Evolutionary conservation across 2,113 vertebrate genomes (phyloP).

Genomic region (Chascanopsetta lugubris): DNA sequence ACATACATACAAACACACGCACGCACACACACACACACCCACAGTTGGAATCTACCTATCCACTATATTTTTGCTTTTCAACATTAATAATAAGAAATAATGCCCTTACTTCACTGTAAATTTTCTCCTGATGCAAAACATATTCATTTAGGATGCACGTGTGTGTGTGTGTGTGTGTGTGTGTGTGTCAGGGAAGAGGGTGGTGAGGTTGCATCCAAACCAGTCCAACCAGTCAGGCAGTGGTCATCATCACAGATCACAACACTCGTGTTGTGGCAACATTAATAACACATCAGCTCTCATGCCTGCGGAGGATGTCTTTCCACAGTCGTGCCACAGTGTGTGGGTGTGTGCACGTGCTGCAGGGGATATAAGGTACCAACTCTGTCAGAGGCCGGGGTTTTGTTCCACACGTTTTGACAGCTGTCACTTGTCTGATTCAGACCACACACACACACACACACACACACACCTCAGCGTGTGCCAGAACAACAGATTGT

Average conservation of each 20-base stretch:
- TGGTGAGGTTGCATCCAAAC: conserved; percentile 11
- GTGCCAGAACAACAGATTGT: conserved; percentile 43
- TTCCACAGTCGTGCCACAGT: conserved; percentile 14
- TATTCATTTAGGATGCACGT: too few species aligned
- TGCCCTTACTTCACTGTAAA: too few species aligned
- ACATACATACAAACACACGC: too few species aligned
- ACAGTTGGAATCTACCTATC: too few species aligned
- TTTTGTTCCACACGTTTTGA: conserved; percentile 37
- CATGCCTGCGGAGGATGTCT: conserved; percentile 21
- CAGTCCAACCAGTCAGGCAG: conserved; percentile 52
- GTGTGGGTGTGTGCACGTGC: conserved; percentile 6
- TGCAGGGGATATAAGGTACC: conserved; percentile 23
- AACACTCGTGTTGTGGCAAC: conserved; percentile 42
- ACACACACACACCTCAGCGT: conserved; percentile 29
- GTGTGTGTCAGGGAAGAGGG: background rate
- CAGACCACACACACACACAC: conserved; percentile 4
- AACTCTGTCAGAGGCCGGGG: conserved; percentile 12
- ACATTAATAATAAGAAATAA: too few species aligned
- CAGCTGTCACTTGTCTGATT: background rate
- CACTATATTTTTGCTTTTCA: too few species aligned
- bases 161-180: too few species aligned
- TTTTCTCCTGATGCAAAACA: too few species aligned
- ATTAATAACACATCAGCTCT: conserved; percentile 28
- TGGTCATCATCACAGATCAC: conserved; percentile 51
- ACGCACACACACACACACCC: too few species aligned